phyloP scores from a whole-genome alignment of 2,113 vertebrate genomes.

The Gnathonemus longibarbis region DNA sequence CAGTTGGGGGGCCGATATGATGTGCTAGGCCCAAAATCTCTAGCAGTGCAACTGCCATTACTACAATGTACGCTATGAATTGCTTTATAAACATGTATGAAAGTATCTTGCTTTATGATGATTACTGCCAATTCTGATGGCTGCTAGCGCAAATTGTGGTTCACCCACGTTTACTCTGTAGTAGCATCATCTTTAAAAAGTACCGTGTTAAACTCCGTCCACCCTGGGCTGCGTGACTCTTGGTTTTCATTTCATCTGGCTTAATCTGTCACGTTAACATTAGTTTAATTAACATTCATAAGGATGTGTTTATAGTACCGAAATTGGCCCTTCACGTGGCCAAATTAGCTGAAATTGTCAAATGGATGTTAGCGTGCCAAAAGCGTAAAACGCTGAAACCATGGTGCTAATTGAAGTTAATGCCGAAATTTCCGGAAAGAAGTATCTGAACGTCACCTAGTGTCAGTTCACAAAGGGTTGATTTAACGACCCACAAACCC shows the following conservation, averaged over 20 bases:
- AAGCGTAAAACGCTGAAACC: background rate
- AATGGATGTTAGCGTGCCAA: background rate
- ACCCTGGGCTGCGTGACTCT: background rate
- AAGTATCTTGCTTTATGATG: background rate
- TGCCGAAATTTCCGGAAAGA: background rate
- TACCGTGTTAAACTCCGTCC: background rate
- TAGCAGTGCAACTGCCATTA: background rate
- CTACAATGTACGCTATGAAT: background rate
- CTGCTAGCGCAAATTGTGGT: background rate
- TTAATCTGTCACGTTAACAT: background rate
- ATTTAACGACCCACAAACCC: background rate
- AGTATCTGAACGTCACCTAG: background rate
- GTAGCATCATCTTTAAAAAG: background rate
- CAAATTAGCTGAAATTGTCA: background rate
- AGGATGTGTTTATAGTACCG: background rate
- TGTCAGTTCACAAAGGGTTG: background rate
- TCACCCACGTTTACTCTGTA: background rate
- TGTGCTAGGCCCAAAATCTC: background rate
- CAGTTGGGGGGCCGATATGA: background rate
- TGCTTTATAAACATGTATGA: background rate
- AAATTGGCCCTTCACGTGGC: background rate
- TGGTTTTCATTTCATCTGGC: background rate
- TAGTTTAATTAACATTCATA: constrained; percentile 1
- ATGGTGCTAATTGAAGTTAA: background rate
- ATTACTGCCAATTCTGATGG: background rate